These are phyloP conservation scores for Nowickia ferox DNA, from an alignment of 2,888 invertebrate species.

Conservation along the genomic window DNA sequence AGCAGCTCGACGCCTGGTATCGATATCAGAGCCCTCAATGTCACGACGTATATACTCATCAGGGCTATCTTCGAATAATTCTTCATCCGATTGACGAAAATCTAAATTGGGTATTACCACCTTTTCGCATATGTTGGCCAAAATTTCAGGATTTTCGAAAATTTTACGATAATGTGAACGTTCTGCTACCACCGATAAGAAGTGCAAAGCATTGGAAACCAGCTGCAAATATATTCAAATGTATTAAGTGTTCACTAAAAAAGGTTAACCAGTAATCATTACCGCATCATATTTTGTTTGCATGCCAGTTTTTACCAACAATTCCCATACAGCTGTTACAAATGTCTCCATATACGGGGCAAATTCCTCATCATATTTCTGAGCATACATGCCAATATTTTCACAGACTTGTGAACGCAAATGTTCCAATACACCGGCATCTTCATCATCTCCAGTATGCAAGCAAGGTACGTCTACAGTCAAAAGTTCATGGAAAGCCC, in stretches of 20 bases:
- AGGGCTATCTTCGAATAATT: slow-evolving; percentile 98
- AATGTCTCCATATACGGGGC: slow-evolving; percentile 93
- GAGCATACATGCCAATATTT: slow-evolving; percentile 96
- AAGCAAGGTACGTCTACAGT: slow-evolving; percentile 90
- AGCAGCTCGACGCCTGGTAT: slow-evolving; percentile 97
- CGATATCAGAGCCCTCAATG: slow-evolving; percentile 99
- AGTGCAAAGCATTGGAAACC: slow-evolving; percentile 97
- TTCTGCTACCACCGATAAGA: slow-evolving; percentile 97
- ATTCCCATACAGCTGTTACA: slow-evolving; percentile 97
- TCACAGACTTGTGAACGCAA: slow-evolving; percentile 98
- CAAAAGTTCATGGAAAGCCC: slow-evolving; percentile 92
- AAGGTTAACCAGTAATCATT: slow-evolving; percentile 75
- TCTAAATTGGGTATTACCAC: slow-evolving; percentile 99
- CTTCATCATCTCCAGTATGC: slow-evolving; percentile 91
- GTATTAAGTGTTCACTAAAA: neutral
- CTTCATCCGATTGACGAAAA: slow-evolving; percentile 97
- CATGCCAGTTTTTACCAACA: slow-evolving; percentile 92
- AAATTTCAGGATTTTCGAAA: slow-evolving; percentile 93
- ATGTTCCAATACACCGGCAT: slow-evolving; percentile 94
- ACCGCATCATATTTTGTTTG: slow-evolving; percentile 96
- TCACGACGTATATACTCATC: slow-evolving; percentile 98
- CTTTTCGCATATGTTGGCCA: slow-evolving; percentile 97
- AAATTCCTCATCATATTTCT: slow-evolving; percentile 99
- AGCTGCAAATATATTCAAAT: slow-evolving; percentile 85
- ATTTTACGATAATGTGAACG: slow-evolving; percentile 93